These are phyloP conservation scores for Chelon labrosus DNA, from an alignment of 2,797 vertebrate species.

Conservation along the genomic window DNA sequence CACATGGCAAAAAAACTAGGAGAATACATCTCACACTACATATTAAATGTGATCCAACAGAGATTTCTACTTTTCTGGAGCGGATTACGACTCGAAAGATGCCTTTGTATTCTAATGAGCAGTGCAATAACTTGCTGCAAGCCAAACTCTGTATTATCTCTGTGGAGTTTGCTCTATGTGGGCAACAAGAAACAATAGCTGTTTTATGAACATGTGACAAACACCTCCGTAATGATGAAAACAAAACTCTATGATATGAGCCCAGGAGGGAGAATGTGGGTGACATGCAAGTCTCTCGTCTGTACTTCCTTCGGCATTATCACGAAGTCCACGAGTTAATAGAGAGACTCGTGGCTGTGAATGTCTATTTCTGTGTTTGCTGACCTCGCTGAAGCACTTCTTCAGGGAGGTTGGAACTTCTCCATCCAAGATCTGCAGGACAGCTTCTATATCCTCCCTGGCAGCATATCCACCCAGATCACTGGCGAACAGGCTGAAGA, in stretches of 20 bases:
- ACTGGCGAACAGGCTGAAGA: constrained; percentile 97
- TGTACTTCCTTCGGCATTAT: neutral
- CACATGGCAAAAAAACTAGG: neutral
- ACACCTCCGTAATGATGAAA: constrained; percentile 7
- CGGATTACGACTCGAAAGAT: constrained; percentile 28
- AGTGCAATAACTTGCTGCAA: constrained; percentile 20
- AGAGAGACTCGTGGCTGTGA: neutral
- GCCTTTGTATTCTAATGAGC: constrained; percentile 48
- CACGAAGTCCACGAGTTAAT: neutral
- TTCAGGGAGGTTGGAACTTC: constrained; percentile 93
- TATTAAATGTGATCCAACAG: neutral
- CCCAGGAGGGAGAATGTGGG: neutral
- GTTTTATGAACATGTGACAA: constrained; percentile 13
- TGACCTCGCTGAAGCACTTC: constrained; percentile 96
- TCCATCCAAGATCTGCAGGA: constrained; percentile 93
- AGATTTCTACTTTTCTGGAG: neutral
- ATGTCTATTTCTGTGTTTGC: constrained; percentile 21
- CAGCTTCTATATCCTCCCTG: constrained; percentile 96
- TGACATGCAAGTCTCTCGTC: neutral
- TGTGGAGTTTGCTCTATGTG: constrained; percentile 8
- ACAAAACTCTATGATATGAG: neutral
- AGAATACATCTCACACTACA: neutral
- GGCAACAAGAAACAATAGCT: constrained; percentile 11
- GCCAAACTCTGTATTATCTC: constrained; percentile 21
- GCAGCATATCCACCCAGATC: constrained; percentile 94